Conservation (phyloP, 2,113 vertebrate species). For the Neomonachus schauinslandi region DNA sequence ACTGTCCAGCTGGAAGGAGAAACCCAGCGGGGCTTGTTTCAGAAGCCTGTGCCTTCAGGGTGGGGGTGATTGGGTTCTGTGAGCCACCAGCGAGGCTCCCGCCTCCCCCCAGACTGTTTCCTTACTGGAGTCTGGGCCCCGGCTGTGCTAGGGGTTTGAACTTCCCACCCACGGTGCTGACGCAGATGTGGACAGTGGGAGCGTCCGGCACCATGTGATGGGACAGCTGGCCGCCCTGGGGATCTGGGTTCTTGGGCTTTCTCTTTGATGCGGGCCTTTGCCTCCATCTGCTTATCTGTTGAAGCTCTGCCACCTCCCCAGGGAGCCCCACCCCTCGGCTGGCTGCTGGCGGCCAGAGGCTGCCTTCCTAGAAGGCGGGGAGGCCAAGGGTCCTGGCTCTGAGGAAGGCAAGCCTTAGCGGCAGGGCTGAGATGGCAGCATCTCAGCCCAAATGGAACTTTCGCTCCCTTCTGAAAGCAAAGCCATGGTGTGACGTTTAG, state of each 20-base stretch:
- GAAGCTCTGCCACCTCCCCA: not conserved
- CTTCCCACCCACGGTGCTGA: not conserved
- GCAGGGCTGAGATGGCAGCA: not conserved
- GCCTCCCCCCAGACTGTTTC: not conserved
- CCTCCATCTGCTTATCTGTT: not conserved
- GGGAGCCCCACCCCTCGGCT: not conserved
- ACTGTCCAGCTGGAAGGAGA: not conserved
- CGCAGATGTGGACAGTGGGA: not conserved
- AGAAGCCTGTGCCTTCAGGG: not conserved
- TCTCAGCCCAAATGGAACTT: not conserved
- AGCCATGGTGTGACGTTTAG: not conserved
- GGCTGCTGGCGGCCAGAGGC: not conserved
- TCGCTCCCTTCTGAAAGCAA: not conserved
- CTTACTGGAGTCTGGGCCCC: not conserved
- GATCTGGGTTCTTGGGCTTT: not conserved
- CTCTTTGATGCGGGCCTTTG: not conserved
- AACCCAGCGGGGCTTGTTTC: not conserved
- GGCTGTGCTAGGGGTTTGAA: not conserved
- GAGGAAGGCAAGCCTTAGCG: not conserved
- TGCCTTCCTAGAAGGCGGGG: not conserved
- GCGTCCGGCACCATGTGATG: not conserved
- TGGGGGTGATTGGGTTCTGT: rapidly evolving
- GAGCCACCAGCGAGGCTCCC: not conserved
- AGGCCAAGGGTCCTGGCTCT: not conserved
- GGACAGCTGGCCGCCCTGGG: not conserved